These are phyloP conservation scores for Denticeps clupeoides DNA, from an alignment of 2,797 vertebrate species.

Conservation along the genomic window DNA sequence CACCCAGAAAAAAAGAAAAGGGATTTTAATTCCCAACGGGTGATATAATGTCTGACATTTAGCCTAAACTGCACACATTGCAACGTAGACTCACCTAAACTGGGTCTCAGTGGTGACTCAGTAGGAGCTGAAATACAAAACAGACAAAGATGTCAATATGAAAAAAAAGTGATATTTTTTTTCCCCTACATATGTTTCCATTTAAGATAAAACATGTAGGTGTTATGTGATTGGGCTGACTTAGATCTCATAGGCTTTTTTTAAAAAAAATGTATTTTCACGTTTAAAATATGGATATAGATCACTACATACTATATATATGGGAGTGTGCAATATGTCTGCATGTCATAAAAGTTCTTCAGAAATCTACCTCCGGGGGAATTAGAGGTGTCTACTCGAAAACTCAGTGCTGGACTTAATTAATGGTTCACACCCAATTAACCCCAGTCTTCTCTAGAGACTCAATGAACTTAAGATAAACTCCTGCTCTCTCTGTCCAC, in stretches of 20 bases:
- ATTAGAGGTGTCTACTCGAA: no score
- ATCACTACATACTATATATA: no score
- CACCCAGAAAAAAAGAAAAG: constrained; percentile 4
- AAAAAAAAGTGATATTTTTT: constrained; percentile 34
- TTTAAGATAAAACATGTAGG: no score
- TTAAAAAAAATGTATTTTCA: no score
- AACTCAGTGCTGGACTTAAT: no score
- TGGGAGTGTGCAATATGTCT: no score
- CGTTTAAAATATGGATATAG: no score
- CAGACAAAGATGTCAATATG: constrained; percentile 15
- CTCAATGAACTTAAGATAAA: constrained; percentile 32
- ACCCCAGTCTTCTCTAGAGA: constrained; percentile 39
- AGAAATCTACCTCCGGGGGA: no score
- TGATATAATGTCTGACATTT: not conserved
- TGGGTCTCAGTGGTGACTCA: constrained; percentile 76
- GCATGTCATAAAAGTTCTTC: no score
- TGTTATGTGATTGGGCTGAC: no score
- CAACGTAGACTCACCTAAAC: constrained; percentile 64
- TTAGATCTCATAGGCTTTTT: no score
- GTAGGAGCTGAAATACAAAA: constrained; percentile 72
- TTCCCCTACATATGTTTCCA: not conserved
- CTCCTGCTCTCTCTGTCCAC: constrained; percentile 30
- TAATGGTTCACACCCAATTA: constrained; percentile 57
- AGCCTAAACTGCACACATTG: not conserved
- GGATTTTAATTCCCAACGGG: constrained; percentile 9